Evolutionary conservation across 2,797 vertebrate species (phyloP), one percentile per base, ranked within the genome.

Genomic region (Sebastes trivittatus): DNA sequence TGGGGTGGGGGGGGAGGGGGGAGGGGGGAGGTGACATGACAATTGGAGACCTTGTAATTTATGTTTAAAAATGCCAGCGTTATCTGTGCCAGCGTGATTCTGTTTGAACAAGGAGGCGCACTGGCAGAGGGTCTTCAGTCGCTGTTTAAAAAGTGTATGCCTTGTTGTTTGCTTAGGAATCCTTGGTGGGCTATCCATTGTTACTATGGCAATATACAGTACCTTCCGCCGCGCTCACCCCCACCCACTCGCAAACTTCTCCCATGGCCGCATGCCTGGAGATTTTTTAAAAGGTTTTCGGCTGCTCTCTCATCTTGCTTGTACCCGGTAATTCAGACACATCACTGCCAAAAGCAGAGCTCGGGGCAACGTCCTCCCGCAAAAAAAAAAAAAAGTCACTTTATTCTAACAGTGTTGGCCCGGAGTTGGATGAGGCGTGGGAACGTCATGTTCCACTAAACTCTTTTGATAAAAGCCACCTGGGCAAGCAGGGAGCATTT

Each of bases 21-120:
- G 2, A 88, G 3, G 1, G 13, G 38, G 89, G 84, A 94, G 92
- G 83, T 85, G 92, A 92, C 94, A 89, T 87, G 92, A 93, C 92
- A 88, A 88, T 94, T 56, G 81, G 73, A 74, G 87, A 90, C 84
- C 88, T 94, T 89, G 89, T 93, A 87, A 94, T 95, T 94, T 93
- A 90, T 88, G 87, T 93, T 89, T 89, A 80, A 94, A 52, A 93
- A 88, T 82, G 80, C 75, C 75, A 62, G 70, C 22, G 55, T 89
- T 92, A 91, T 92, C 90, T 59, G 58, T 82, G 81, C 88, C 88
- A 85, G 75, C 70, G 14, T 62, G 85, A 67, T 80, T 90, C 54
- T 88, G 87, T 87, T 88, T 92, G 82, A 91, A 91, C 90, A 72
- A 62, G 73, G 69, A 77, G 72, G 62, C 63, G 52, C 10, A 65